These are phyloP conservation scores for Alsophila aescularia DNA, from an alignment of 2,888 invertebrate species.

Conservation along the genomic window DNA sequence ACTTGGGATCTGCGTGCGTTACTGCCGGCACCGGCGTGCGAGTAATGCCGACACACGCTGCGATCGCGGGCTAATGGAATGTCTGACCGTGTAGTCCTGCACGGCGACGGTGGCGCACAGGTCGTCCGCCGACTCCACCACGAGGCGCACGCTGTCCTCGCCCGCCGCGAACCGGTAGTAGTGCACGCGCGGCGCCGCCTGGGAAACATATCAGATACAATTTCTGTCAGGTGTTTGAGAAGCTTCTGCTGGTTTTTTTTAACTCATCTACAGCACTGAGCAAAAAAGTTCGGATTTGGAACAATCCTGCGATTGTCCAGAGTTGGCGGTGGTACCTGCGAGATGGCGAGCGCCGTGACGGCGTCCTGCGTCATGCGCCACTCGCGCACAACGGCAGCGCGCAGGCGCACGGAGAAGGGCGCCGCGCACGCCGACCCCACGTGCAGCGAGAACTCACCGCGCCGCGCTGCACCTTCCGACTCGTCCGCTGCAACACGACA, in stretches of 20 bases:
- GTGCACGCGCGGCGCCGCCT: conserved; percentile 63
- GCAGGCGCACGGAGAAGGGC: conserved; percentile 46
- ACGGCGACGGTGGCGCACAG: conserved; percentile 69
- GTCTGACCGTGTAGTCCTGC: conserved; percentile 61
- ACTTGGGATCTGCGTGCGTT: too few relatives aligned
- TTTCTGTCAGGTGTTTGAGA: too few relatives aligned
- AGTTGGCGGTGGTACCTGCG: conserved; percentile 47
- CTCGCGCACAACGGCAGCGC: conserved; percentile 48
- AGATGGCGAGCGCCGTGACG: conserved; percentile 38
- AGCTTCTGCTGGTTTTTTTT: too few relatives aligned
- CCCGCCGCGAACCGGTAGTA: conserved; percentile 56
- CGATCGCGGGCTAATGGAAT: too few relatives aligned
- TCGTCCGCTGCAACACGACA: conserved; percentile 19
- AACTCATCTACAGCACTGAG: too few relatives aligned
- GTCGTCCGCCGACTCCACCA: conserved; percentile 60
- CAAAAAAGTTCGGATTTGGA: too few relatives aligned
- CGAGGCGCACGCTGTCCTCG: conserved; percentile 63
- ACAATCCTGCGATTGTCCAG: too few relatives aligned
- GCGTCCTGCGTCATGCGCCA: conserved; percentile 48
- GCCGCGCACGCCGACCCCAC: conserved; percentile 62
- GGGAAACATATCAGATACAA: conserved; percentile 7
- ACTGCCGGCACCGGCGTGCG: too few relatives aligned
- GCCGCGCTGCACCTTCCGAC: conserved; percentile 17
- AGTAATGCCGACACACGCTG: too few relatives aligned
- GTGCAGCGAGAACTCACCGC: conserved; percentile 65